These are phyloP conservation scores for Flexamia atlantica DNA, from an alignment of 2,888 invertebrate genomes.

Conservation along the genomic window DNA sequence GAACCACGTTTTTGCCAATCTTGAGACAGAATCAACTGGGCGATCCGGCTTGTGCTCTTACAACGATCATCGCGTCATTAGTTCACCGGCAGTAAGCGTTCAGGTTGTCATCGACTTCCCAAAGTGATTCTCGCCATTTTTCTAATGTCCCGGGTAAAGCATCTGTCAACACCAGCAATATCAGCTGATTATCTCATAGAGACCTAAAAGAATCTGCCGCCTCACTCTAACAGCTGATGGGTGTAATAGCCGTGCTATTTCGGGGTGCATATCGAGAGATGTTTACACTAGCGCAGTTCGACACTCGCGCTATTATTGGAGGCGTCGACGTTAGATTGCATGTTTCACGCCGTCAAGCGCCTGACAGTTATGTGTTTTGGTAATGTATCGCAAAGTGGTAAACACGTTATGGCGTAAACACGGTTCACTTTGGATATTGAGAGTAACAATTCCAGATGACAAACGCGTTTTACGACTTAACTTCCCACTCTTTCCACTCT, in stretches of 20 bases:
- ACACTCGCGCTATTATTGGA: conserved; percentile 31
- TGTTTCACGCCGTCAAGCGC: conserved; percentile 11
- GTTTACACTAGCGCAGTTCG: conserved; percentile 40
- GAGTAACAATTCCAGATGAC: conserved; percentile 20
- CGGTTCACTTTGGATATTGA: conserved; percentile 25
- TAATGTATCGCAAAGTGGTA: conserved; percentile 55
- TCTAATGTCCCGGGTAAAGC: conserved; percentile 22
- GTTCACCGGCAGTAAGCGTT: background rate
- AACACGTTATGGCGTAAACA: conserved; percentile 42
- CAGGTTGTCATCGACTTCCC: background rate
- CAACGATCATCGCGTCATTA: background rate
- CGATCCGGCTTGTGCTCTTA: no score
- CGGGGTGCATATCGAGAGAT: conserved; percentile 20
- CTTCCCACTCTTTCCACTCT: background rate
- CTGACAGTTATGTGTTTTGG: conserved; percentile 57
- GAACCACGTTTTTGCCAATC: no score
- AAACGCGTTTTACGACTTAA: background rate
- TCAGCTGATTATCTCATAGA: conserved; percentile 33
- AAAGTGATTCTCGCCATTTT: conserved; percentile 10
- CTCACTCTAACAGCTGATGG: background rate
- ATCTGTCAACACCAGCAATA: conserved; percentile 37
- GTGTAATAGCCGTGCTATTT: conserved; percentile 22
- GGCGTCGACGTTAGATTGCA: conserved; percentile 43
- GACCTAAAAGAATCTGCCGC: conserved; percentile 9
- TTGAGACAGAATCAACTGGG: no score